phyloP scores from a whole-genome alignment of 2,888 invertebrate genomes.

The Phyllotreta striolata region DNA sequence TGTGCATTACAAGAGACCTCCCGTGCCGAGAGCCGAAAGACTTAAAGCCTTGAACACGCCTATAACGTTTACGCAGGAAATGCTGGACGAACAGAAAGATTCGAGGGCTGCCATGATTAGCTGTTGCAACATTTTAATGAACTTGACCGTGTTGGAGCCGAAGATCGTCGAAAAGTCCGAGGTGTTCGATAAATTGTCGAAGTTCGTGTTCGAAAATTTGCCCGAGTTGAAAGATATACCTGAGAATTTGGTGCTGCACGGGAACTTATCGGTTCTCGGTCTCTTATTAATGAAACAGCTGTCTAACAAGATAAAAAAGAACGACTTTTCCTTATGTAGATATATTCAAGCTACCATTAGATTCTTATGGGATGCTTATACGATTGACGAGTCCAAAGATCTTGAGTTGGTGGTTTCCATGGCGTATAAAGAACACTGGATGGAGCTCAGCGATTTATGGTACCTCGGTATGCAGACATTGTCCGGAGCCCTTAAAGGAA shows the following conservation, averaged over 20 bases:
- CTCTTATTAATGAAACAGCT: constrained; percentile 84
- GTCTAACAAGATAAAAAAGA: constrained; percentile 82
- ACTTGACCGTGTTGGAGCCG: constrained; percentile 87
- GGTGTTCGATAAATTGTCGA: constrained; percentile 80
- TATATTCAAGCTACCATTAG: constrained; percentile 89
- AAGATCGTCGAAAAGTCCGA: constrained; percentile 81
- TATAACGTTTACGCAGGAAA: constrained; percentile 75
- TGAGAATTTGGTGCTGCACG: constrained; percentile 85
- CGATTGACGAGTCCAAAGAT: constrained; percentile 87
- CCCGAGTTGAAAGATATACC: constrained; percentile 84
- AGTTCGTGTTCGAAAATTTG: constrained; percentile 84
- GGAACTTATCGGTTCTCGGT: constrained; percentile 84
- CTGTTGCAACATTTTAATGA: constrained; percentile 91
- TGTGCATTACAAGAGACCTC: constrained; percentile 84
- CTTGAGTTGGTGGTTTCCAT: constrained; percentile 85
- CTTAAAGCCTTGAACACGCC: constrained; percentile 78
- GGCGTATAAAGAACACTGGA: constrained; percentile 87
- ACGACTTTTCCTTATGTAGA: constrained; percentile 87
- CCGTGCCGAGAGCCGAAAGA: constrained; percentile 81
- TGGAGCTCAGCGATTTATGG: constrained; percentile 90
- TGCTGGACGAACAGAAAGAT: constrained; percentile 83
- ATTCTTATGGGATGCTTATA: constrained; percentile 93
- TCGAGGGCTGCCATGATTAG: constrained; percentile 86
- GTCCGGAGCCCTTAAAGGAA: constrained; percentile 73
- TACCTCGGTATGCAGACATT: constrained; percentile 94